These are phyloP conservation scores for Colostygia pectinataria DNA, from an alignment of 2,888 invertebrate species.

Conservation along the genomic window DNA sequence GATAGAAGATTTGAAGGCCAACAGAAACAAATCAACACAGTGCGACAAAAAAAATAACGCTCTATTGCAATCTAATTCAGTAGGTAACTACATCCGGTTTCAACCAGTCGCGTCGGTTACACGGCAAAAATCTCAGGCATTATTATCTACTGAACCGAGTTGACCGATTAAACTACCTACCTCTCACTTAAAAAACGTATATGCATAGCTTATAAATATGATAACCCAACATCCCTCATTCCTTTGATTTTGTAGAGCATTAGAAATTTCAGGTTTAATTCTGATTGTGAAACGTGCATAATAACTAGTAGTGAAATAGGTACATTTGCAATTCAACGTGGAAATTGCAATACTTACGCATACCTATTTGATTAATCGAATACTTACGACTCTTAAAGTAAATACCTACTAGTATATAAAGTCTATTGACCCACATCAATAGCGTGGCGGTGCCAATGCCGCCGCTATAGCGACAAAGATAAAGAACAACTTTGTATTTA, in stretches of 20 bases:
- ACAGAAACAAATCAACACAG: conserved; percentile 38
- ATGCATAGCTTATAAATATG: conserved; percentile 1
- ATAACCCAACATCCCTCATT: conserved; percentile 16
- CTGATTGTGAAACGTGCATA: conserved; percentile 14
- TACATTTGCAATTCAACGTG: neutral
- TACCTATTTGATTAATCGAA: too few species aligned
- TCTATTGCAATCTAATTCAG: conserved; percentile 63
- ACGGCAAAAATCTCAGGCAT: conserved; percentile 44
- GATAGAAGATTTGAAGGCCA: conserved; percentile 8
- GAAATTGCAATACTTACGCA: too few species aligned
- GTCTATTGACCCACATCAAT: too few species aligned
- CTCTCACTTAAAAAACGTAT: conserved; percentile 1
- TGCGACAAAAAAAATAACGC: conserved; percentile 51
- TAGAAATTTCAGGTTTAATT: conserved; percentile 15
- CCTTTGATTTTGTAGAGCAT: conserved; percentile 13
- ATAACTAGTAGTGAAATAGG: conserved; percentile 3
- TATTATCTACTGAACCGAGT: conserved; percentile 43
- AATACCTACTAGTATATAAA: too few species aligned
- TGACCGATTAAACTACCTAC: conserved; percentile 34
- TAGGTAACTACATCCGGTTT: conserved; percentile 62
- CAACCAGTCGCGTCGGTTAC: conserved; percentile 42
- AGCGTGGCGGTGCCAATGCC: too few species aligned
- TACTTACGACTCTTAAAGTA: too few species aligned
- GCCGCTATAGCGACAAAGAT: too few species aligned
- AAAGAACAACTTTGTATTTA: too few species aligned